These are phyloP conservation scores for Nebria ingens DNA, from an alignment of 1,140 invertebrate genomes.

Conservation along the genomic window DNA sequence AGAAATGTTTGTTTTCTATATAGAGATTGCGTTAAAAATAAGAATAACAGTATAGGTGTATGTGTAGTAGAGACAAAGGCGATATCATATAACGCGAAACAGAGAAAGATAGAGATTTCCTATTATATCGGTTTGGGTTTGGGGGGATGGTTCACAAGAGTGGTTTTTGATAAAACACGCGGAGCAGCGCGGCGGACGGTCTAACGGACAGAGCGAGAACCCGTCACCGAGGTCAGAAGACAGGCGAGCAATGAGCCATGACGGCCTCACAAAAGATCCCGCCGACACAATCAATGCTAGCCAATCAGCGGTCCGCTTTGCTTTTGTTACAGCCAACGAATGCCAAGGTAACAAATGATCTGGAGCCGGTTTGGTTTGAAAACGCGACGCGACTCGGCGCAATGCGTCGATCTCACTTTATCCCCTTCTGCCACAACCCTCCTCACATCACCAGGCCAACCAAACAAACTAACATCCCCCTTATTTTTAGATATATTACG, in stretches of 20 bases:
- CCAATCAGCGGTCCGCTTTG: conserved; percentile 24
- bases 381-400: background rate
- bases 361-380: conserved; percentile 10
- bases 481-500: no score
- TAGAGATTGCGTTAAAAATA: no score
- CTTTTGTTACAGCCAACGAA: conserved; percentile 12
- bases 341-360: conserved; percentile 13
- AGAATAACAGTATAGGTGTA: no score
- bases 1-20: no score
- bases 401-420: no score
- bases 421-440: background rate
- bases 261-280: conserved; percentile 26
- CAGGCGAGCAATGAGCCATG: conserved; percentile 27
- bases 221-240: conserved; percentile 21
- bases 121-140: background rate
- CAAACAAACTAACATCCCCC: no score
- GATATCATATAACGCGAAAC: background rate
- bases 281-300: conserved; percentile 29
- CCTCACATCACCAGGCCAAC: no score
- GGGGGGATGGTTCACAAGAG: no score
- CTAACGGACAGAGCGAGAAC: no score
- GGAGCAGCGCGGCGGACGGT: no score
- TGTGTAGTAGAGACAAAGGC: background rate
- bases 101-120: background rate
- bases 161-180: no score